Base-by-base conservation (phyloP, 1,140 invertebrate genomes). In the Phortica variegata region DNA sequence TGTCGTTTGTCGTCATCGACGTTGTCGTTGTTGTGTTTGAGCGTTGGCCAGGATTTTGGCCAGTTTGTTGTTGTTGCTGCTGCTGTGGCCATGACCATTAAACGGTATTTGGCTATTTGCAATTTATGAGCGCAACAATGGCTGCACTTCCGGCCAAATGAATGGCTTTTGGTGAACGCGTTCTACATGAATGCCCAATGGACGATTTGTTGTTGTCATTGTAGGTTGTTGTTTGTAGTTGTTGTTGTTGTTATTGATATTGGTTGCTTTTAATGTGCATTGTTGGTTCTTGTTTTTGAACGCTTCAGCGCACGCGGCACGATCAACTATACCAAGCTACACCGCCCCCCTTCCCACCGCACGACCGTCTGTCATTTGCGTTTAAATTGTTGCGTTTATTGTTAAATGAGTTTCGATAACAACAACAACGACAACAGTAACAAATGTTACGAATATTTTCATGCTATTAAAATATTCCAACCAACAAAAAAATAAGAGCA, bases 101-200 rank as follows among this genome's bases (percentile, higher is more conserved):
- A 65, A 66, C 62, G 61, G 49, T 61, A 56, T 65, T 65, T 65
- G 61, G 61, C 48, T 56, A 61, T 65, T 65, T 56, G 56, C 56
- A 65, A 65, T 65, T 65, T 65, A 65, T 65, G 61, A 49, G 47
- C 38, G 43, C 38, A 53, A 56, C 54, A 56, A 56, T 56, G 50
- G 50, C 54, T 53, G 48, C 54, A 56, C 54, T 53, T 56, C 52
- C 50, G 46, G 49, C 37, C 47, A 33, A 43, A 43, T 31, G 48
- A 32, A 6, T 43, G 43, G 42, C 39, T 21, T 38, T n/a, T n/a
- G n/a, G n/a, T 23, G 37, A 26, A 8, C 36, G 34, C 3, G 41
- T n/a, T 7, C 32, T 20, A 3, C 23, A 16, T 45, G 40, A 34
- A 15, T 34, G 33, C 5, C 33, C 48, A 15, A 21, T 21, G 17